These are phyloP conservation scores for Cynodonichthys magdalenae DNA, from an alignment of 2,797 vertebrate genomes.

Conservation along the genomic window DNA sequence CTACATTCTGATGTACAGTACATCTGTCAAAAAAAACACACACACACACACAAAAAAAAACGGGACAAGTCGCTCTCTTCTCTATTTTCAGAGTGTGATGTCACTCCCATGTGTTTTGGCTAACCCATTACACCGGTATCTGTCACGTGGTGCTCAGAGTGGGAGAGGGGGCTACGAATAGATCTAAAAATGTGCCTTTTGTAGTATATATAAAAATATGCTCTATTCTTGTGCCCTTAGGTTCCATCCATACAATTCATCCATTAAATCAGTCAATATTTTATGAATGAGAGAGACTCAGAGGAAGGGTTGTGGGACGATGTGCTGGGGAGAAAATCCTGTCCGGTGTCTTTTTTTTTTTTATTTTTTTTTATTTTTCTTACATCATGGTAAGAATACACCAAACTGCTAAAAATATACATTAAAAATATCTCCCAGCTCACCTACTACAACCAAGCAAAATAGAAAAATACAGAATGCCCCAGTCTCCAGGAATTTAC, in stretches of 20 bases:
- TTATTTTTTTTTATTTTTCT: conserved; percentile 7
- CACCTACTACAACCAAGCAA: conserved; percentile 17
- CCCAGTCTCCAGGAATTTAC: conserved; percentile 9
- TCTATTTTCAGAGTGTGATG: conserved; percentile 75
- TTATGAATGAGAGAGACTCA: conserved; percentile 69
- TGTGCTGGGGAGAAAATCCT: conserved; percentile 15
- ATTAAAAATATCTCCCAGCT: not conserved
- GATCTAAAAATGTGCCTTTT: conserved; percentile 27
- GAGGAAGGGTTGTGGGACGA: conserved; percentile 38
- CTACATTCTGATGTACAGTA: conserved; percentile 35
- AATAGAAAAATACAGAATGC: conserved; percentile 27
- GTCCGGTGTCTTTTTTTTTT: not conserved
- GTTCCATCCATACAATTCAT: conserved; percentile 43
- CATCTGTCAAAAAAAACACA: conserved; percentile 57
- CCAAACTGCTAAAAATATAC: not conserved
- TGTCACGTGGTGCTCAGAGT: conserved; percentile 57
- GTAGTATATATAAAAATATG: conserved; percentile 15
- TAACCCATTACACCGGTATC: conserved; percentile 69
- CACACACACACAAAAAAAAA: no score
- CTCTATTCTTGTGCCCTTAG: conserved; percentile 27
- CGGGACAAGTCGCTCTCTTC: conserved; percentile 61
- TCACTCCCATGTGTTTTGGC: conserved; percentile 68
- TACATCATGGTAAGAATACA: not conserved
- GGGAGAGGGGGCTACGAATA: conserved; percentile 34
- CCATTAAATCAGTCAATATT: conserved; percentile 45